Evolutionary conservation across 2,888 invertebrate genomes (phyloP).

Genomic region (Oscheius sp.): DNA sequence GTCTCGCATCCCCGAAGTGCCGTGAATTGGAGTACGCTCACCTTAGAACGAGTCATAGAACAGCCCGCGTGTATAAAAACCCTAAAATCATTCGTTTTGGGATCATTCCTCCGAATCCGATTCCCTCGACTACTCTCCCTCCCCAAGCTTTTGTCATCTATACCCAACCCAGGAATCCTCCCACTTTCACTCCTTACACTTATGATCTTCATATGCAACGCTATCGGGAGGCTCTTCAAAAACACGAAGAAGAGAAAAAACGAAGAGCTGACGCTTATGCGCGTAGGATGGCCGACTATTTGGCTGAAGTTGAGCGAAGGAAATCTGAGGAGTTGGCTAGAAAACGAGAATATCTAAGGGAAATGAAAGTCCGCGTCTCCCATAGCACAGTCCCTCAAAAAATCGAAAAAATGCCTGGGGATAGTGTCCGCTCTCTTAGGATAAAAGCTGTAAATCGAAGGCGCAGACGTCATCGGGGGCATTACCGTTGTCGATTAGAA

Average conservation of each 20-base stretch:
- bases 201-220: constrained; percentile 36
- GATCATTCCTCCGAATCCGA: neutral
- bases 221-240: constrained; percentile 35
- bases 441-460: constrained; percentile 14
- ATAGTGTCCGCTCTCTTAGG: constrained; percentile 4
- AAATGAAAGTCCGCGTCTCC: neutral
- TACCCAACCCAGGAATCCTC: neutral
- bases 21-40: constrained; percentile 52
- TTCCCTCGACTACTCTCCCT: constrained; percentile 19
- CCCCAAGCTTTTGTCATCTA: constrained; percentile 29
- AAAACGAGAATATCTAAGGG: neutral
- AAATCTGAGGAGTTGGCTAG: constrained; percentile 2
- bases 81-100: neutral
- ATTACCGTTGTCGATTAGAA: constrained; percentile 19
- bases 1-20: constrained; percentile 49
- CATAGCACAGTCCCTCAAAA: neutral
- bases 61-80: neutral
- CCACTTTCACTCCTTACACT: neutral
- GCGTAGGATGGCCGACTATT: constrained; percentile 8
- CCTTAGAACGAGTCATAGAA: constrained; percentile 3
- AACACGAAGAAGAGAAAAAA: constrained; percentile 32
- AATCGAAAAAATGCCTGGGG: constrained; percentile 15
- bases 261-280: constrained; percentile 26
- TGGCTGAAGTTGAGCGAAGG: neutral
- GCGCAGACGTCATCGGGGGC: constrained; percentile 10